Evolutionary conservation across 2,797 vertebrate genomes (phyloP).

Genomic region (Peromyscus aztecus): DNA sequence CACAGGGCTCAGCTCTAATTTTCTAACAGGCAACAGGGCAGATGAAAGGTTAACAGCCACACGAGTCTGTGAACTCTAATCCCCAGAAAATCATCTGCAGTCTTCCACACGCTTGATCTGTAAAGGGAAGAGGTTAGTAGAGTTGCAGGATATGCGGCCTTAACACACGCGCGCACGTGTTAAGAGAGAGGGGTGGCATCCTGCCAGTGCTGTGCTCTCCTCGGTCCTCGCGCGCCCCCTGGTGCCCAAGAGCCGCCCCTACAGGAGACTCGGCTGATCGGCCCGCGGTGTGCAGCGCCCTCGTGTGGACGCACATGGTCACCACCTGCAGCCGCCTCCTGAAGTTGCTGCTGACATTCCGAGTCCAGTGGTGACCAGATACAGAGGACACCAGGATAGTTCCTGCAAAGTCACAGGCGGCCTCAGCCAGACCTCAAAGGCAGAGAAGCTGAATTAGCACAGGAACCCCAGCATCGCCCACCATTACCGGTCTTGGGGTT

Average conservation of each 20-base stretch:
- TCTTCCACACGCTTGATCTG: neutral
- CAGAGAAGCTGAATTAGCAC: neutral
- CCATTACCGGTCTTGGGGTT: neutral
- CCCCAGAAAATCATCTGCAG: neutral
- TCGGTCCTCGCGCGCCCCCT: constrained; percentile 61
- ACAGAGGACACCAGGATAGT: neutral
- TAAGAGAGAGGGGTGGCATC: rapidly evolving
- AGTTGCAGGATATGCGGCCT: neutral
- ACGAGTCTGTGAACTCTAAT: neutral
- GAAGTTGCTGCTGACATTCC: neutral
- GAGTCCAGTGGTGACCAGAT: neutral
- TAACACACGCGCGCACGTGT: neutral
- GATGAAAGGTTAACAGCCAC: neutral
- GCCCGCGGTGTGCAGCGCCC: constrained; percentile 62
- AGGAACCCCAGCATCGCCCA: neutral
- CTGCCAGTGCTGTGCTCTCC: neutral
- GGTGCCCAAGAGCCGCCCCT: neutral
- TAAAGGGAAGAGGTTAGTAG: neutral
- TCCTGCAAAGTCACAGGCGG: neutral
- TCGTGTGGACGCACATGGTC: constrained; percentile 68
- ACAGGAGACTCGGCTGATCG: neutral
- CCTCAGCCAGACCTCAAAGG: no score
- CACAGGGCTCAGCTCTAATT: neutral
- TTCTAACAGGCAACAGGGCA: neutral
- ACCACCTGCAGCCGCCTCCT: neutral